Evolutionary conservation across 2,113 vertebrate genomes (phyloP), one percentile per base, ranked within the genome.

Genomic region (Perca schrenkii): DNA sequence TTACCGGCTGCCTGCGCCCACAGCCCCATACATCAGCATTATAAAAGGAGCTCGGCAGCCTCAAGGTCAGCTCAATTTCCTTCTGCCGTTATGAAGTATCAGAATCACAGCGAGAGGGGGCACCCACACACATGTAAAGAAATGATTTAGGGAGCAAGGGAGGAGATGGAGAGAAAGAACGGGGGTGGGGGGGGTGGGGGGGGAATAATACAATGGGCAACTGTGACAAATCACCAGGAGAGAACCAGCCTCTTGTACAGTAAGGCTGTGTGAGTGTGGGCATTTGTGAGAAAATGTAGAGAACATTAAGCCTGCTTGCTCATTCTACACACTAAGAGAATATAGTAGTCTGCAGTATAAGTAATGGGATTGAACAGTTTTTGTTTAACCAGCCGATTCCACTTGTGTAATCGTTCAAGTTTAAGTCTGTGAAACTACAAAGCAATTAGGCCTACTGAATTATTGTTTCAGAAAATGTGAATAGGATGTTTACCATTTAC

Each of bases 31-130:
- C 94, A 95, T 96, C 94, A 96, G 93, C 92, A 91, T 91, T 91
- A 94, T 86, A 92, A 90, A 58, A 92, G 82, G 91, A 92, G 83
- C 88, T 79, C 79, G 76, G 89, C 90, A 92, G 88, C 93, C 88
- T 94, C 94, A 94, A 95, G 95, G 95, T 95, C 94, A 94, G 94
- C 88, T 93, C 91, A 92, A 95, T 95, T 96, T 96, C 94, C 94
- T 95, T 88, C 85, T 63, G 84, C 89, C 75, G 90, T 94, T 93
- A 94, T 93, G 90, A 93, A 92, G 92, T 91, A 91, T 92, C 90
- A 93, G 87, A 93, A 91, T 89, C 92, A 78, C 88, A 93, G 92
- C 81, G 56, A 93, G 89, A 86, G 85, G 82, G 90, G 89, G 91
- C 88, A 91, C 83, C 89, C 88, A 80, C 91, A 92, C 92, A 90